A percentile compares a stretch with the other conserved stretches of the same genome.
Evolutionary conservation across 2,888 invertebrate genomes (phyloP).

Genomic region (Euphydryas editha): DNA sequence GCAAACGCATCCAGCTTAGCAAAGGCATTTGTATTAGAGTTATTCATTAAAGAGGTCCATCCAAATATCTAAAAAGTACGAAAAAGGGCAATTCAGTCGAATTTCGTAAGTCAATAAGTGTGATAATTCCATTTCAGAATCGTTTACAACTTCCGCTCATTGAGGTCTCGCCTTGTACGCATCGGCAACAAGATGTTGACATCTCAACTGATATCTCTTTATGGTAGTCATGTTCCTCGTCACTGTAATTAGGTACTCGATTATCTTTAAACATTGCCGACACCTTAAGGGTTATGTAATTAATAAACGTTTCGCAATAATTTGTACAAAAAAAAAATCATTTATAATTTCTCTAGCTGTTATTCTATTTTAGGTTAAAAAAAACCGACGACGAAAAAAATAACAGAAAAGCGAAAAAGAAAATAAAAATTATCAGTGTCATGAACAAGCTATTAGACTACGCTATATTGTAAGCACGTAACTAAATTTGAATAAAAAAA

Average conservation of each 20-base stretch:
- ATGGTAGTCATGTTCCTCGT: slow-evolving; percentile 33
- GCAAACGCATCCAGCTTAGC: too few species aligned
- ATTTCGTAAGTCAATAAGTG: slow-evolving; percentile 37
- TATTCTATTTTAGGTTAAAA: too few species aligned
- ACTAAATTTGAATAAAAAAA: too few species aligned
- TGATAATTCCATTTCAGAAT: slow-evolving; percentile 41
- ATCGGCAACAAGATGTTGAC: slow-evolving; percentile 38
- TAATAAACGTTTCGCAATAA: slow-evolving; percentile 22
- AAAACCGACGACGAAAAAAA: too few species aligned
- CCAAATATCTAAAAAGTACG: neutral
- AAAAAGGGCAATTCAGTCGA: neutral
- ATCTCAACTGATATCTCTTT: slow-evolving; percentile 42
- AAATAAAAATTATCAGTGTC: too few species aligned
- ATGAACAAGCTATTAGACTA: too few species aligned
- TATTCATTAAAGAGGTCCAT: too few species aligned
- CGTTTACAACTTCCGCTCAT: slow-evolving; percentile 41
- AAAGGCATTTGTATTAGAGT: too few species aligned
- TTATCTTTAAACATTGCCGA: slow-evolving; percentile 38
- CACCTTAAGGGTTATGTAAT: slow-evolving; percentile 35
- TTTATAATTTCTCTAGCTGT: too few species aligned
- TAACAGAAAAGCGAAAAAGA: too few species aligned
- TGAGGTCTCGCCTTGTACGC: slow-evolving; percentile 36
- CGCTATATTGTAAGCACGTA: too few species aligned
- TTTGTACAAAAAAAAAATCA: neutral
- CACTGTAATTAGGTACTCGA: slow-evolving; percentile 43